These are phyloP conservation scores for Danio jaintianensis DNA, from an alignment of 2,797 vertebrate genomes.

Conservation along the genomic window DNA sequence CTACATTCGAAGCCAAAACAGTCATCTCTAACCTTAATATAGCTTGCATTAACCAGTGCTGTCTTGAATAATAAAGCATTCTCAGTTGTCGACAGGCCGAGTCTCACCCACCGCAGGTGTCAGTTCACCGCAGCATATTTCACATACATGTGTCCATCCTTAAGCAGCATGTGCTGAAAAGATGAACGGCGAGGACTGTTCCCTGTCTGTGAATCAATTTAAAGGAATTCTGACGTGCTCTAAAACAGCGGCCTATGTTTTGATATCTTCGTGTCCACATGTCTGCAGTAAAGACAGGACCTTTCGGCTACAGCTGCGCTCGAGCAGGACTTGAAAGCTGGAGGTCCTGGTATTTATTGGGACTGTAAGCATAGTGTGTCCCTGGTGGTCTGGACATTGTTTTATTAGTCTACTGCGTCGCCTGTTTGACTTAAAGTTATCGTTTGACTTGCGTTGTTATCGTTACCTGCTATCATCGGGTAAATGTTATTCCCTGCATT, in stretches of 20 bases:
- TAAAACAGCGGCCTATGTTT: constrained; percentile 4
- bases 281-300: constrained; percentile 1
- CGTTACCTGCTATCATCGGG: constrained; percentile 69
- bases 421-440: constrained; percentile 62
- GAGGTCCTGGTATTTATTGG: constrained; percentile 64
- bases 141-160: constrained; percentile 1
- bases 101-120: constrained; percentile 13
- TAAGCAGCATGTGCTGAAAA: constrained; percentile 11
- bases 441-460: constrained; percentile 70
- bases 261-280: constrained; percentile 9
- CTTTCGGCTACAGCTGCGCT: constrained; percentile 34
- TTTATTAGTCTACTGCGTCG: constrained; percentile 63
- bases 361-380: constrained; percentile 60
- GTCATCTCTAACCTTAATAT: background rate
- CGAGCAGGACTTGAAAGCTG: constrained; percentile 28
- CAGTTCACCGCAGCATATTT: constrained; percentile 11
- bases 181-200: constrained; percentile 18
- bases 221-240: constrained; percentile 5
- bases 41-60: background rate
- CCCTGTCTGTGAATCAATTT: constrained; percentile 20
- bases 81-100: constrained; percentile 13
- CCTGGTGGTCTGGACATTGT: constrained; percentile 70
- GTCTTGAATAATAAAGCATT: constrained; percentile 32
- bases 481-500: constrained; percentile 67
- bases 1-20: background rate